phyloP scores from a whole-genome alignment of 2,113 vertebrate genomes.

The Caloenas nicobarica region DNA sequence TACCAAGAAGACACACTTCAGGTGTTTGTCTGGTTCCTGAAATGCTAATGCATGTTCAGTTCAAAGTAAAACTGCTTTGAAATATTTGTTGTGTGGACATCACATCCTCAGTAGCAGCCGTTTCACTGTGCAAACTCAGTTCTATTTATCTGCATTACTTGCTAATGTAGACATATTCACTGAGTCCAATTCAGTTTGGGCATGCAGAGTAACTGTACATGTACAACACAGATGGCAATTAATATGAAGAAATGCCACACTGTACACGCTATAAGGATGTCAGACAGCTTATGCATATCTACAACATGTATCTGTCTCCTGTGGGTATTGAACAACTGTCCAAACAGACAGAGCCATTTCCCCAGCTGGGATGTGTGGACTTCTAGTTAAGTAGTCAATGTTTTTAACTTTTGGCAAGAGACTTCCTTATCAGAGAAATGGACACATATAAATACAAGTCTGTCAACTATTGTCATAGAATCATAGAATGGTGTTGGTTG shows the following conservation, averaged over 20 bases:
- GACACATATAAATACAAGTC: background rate
- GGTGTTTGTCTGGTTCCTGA: background rate
- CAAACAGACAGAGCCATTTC: background rate
- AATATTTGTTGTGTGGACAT: background rate
- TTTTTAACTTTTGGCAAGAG: background rate
- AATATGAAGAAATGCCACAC: background rate
- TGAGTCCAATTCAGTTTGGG: background rate
- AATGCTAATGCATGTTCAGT: background rate
- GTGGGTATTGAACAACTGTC: background rate
- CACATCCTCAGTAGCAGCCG: background rate
- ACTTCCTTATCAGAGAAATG: background rate
- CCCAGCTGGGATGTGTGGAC: background rate
- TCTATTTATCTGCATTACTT: background rate
- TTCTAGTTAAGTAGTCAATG: background rate
- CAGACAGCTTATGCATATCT: background rate
- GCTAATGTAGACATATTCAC: background rate
- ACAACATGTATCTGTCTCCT: background rate
- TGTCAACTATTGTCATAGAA: background rate
- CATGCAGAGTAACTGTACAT: background rate
- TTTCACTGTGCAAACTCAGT: background rate
- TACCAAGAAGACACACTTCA: background rate
- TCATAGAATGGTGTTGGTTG: too few species aligned
- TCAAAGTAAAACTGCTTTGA: background rate
- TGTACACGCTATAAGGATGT: background rate
- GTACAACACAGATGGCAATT: constrained; percentile 6